Conservation (phyloP, 2,797 vertebrate genomes). For the Nannoperca australis region DNA sequence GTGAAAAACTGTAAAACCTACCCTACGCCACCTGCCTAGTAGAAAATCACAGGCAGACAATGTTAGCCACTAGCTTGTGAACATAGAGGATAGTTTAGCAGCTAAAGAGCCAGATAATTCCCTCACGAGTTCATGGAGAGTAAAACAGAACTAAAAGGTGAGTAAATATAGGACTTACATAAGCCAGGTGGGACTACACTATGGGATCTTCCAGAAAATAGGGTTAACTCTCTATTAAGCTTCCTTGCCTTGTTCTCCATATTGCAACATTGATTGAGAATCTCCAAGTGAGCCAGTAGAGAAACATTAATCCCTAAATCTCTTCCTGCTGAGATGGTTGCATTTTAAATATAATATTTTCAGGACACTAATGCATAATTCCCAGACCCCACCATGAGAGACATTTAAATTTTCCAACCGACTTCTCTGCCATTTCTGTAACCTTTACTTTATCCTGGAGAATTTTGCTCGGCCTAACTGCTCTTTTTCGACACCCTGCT, state of each 20-base stretch:
- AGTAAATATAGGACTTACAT: not conserved
- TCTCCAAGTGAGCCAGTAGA: constrained; percentile 40
- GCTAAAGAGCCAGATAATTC: not conserved
- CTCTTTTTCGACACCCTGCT: not conserved
- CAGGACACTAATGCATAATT: constrained; percentile 45
- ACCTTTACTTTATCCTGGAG: constrained; percentile 17
- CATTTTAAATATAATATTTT: constrained; percentile 64
- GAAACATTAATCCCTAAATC: constrained; percentile 64
- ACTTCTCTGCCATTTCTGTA: constrained; percentile 23
- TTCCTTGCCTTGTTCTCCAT: constrained; percentile 31
- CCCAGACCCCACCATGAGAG: constrained; percentile 29
- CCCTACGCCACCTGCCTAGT: no score
- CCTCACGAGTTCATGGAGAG: not conserved
- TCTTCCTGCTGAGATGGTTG: constrained; percentile 46
- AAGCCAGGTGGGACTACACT: not conserved
- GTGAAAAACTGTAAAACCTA: no score
- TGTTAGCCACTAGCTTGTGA: no score
- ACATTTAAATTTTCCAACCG: constrained; percentile 2
- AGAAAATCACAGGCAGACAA: no score
- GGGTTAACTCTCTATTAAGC: constrained; percentile 33
- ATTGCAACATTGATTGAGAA: constrained; percentile 50
- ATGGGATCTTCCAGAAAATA: constrained; percentile 43
- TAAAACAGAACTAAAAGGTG: not conserved
- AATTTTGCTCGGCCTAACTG: not conserved
- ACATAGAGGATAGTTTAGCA: not conserved